These are phyloP conservation scores for Brachynemurus nebulosus DNA, from an alignment of 2,888 invertebrate species.

Conservation along the genomic window DNA sequence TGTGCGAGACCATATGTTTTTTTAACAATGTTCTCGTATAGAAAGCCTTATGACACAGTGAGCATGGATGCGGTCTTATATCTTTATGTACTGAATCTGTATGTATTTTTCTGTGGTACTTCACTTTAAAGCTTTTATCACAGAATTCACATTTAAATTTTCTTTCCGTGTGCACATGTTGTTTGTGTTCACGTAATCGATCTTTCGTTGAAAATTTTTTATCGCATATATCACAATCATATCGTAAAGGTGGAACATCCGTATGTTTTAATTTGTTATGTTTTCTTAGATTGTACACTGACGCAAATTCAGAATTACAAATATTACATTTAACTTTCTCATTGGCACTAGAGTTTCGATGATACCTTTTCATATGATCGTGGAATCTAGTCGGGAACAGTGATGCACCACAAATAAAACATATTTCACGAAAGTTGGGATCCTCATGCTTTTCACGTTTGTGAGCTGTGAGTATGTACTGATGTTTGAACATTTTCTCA, in stretches of 20 bases:
- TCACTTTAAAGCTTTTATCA: not conserved
- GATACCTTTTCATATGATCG: not conserved
- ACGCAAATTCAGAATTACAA: not conserved
- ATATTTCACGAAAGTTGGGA: not conserved
- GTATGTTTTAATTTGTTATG: not conserved
- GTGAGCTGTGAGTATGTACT: not conserved
- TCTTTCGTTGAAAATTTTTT: not conserved
- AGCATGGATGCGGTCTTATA: not conserved
- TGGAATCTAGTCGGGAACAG: not conserved
- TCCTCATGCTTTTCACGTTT: not conserved
- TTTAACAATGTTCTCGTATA: not conserved
- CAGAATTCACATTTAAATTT: not conserved
- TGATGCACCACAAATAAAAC: not conserved
- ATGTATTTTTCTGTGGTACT: not conserved
- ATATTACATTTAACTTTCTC: not conserved
- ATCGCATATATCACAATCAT: not conserved
- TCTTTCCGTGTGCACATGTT: not conserved
- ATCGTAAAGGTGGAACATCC: not conserved
- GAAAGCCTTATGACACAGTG: slow-evolving; percentile 1
- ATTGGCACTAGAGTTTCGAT: no score
- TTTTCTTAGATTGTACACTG: not conserved
- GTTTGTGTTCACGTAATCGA: not conserved
- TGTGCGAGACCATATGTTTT: not conserved
- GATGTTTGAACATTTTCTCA: slow-evolving; percentile 3
- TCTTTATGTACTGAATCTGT: not conserved